Conservation (phyloP, 2,888 invertebrate genomes). For the Caenorhabditis japonica region DNA sequence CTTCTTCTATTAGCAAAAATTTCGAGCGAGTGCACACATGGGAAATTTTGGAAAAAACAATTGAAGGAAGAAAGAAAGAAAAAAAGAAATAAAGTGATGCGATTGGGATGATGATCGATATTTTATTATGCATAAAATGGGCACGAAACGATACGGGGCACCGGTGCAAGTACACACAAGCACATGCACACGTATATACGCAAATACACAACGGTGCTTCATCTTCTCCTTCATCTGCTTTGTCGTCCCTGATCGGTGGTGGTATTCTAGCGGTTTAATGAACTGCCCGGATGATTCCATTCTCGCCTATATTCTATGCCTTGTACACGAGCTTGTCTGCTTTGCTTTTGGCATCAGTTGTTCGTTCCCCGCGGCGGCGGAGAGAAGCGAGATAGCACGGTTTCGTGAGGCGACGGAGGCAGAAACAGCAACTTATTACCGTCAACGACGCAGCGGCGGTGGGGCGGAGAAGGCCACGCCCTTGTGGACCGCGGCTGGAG, state of each 20-base stretch:
- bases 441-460: slow-evolving; percentile 6
- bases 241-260: no score
- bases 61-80: neutral
- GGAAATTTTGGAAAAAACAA: neutral
- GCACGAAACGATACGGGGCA: neutral
- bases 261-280: no score
- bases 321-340: slow-evolving; percentile 40
- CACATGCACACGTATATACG: neutral
- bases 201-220: neutral
- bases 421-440: slow-evolving; percentile 36
- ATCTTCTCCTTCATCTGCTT: no score
- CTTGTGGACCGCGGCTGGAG: slow-evolving; percentile 18
- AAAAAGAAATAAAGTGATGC: neutral
- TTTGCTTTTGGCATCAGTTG: slow-evolving; percentile 38
- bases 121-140: slow-evolving; percentile 10
- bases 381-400: slow-evolving; percentile 24
- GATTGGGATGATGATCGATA: neutral
- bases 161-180: neutral
- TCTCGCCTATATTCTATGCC: slow-evolving; percentile 5
- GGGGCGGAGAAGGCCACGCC: slow-evolving; percentile 8
- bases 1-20: neutral
- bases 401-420: slow-evolving; percentile 21
- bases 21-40: neutral
- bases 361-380: slow-evolving; percentile 11
- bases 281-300: slow-evolving; percentile 10